A percentile compares a stretch with the other conserved stretches of the same genome.
These are phyloP conservation scores for Pegea sp. DNA, from an alignment of 23 tunicate species.

Conservation along the genomic window DNA sequence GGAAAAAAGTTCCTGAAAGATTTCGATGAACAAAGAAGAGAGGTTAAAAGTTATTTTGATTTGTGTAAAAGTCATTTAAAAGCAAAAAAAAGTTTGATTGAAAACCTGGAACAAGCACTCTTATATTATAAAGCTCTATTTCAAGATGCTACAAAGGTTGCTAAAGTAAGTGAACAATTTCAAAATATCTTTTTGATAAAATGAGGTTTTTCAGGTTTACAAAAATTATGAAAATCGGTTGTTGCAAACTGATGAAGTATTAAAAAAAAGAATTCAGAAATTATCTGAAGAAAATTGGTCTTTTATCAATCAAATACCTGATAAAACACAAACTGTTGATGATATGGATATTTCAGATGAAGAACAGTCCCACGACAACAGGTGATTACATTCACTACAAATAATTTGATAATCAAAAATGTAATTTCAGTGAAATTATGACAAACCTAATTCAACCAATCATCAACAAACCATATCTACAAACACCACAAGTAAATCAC, in stretches of 20 bases:
- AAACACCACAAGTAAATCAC: no score
- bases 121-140: constrained; percentile 77
- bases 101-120: constrained; percentile 36
- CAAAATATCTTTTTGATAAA: neutral
- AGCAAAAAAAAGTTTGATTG: constrained; percentile 32
- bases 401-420: no score
- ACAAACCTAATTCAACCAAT: no score
- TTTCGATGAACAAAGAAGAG: constrained; percentile 64
- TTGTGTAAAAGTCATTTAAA: constrained; percentile 51
- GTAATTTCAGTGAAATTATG: no score
- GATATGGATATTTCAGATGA: constrained; percentile 88
- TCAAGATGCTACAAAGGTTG: constrained; percentile 81
- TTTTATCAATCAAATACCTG: no score
- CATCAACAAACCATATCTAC: no score
- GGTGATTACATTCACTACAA: no score
- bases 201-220: constrained; percentile 32
- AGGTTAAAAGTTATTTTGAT: constrained; percentile 29
- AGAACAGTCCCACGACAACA: no score
- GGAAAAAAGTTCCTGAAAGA: constrained; percentile 65
- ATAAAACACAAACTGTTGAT: no score
- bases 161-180: constrained; percentile 46
- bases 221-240: constrained; percentile 61
- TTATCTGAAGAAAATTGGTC: no score
- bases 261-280: no score
- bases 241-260: no score